Base-by-base conservation (phyloP, 2,888 invertebrate species). In the Caenorhabditis sulstoni region DNA sequence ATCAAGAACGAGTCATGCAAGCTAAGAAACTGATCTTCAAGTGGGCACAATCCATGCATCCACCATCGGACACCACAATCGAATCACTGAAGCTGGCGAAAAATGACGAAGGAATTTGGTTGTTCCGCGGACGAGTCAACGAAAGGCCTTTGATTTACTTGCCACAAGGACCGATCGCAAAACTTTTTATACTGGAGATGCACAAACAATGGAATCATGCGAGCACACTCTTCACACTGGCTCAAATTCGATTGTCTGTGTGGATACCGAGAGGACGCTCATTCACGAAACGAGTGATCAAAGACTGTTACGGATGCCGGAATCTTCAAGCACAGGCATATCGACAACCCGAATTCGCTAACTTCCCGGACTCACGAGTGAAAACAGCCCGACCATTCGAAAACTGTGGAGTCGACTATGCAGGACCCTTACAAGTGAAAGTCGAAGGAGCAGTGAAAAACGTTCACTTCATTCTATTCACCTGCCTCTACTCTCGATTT, bases 211-310 rank as follows among this genome's bases (percentile, higher is more conserved):
- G 44, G 29, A 14, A n/a, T 9, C 68, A 70, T n/a, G 8, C 23
- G 1, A 70, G 68, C 52, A 22, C 59, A 44, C 3, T 50, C 1
- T 50, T 81, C 20, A 59, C 84, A 1, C 62, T 86, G n/a, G 35
- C 83, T n/a, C 29, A 57, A 3, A 5, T 89, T 0, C 66, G 78
- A 20, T 41, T 70, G 12, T 64, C 84, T 14, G 89, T 82, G 65
- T 91, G 90, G 90, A 87, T 89, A 5, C 44, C 89, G 4, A 79
- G 83, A 7, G 87, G 84, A n/a, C 67, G 85, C 50, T 59, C 85
- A 29, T 80, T 73, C 22, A 85, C 89, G 0, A 57, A 86, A 23
- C 65, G 65, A 11, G 18, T 78, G 0, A 82, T 89, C 0, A 41
- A 65, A 11, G 80, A 82, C 2, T 91, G 91, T 76, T 75, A 88